A percentile compares a stretch with the other conserved stretches of the same genome.
Evolutionary conservation across 2,888 invertebrate species (phyloP).

Genomic region (Melinaea menophilus): DNA sequence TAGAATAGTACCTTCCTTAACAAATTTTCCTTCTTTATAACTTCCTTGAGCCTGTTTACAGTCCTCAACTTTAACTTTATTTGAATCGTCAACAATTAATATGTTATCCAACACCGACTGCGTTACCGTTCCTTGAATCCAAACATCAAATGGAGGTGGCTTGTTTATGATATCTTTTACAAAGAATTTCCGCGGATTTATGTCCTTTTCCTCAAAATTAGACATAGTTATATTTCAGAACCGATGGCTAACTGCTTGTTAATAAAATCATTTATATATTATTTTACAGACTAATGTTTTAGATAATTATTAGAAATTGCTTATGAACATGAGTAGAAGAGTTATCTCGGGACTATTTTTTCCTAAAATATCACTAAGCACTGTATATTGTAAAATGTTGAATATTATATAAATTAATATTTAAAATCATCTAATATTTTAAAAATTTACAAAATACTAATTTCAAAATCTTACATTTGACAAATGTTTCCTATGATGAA

Average conservation of each 20-base stretch:
- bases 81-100: conserved; percentile 59
- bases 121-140: conserved; percentile 72
- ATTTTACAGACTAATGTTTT: no score
- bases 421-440: no score
- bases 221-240: conserved; percentile 1
- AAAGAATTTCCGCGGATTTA: conserved; percentile 58
- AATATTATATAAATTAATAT: no score
- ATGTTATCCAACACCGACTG: conserved; percentile 66
- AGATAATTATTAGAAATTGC: no score
- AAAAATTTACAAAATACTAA: no score
- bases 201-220: conserved; percentile 43
- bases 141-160: conserved; percentile 58
- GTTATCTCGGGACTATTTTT: no score
- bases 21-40: background rate
- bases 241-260: background rate
- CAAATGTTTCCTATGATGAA: no score
- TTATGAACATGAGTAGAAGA: no score
- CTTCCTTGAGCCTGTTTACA: conserved; percentile 61
- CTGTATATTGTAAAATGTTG: no score
- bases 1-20: background rate
- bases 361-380: no score
- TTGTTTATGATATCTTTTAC: conserved; percentile 57
- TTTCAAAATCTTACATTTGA: no score
- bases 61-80: conserved; percentile 63
- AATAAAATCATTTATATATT: no score